These are phyloP conservation scores for Hybognathus amarus DNA, from an alignment of 2,797 vertebrate species.

Conservation along the genomic window DNA sequence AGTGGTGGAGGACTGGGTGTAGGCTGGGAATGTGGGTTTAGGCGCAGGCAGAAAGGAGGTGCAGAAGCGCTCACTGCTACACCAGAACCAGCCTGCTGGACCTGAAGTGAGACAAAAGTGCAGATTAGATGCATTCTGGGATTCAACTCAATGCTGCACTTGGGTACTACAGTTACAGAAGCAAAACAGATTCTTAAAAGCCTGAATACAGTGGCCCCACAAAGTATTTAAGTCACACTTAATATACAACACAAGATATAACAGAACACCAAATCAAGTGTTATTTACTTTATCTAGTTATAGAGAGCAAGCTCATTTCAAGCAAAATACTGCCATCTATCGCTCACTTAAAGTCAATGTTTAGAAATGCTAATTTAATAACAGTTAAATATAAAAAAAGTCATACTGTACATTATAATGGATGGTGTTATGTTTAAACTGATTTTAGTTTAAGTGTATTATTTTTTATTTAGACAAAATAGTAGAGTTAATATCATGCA, in stretches of 20 bases:
- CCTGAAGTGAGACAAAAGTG: conserved; percentile 74
- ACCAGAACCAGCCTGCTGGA: conserved; percentile 89
- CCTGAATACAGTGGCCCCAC: not conserved
- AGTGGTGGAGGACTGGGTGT: conserved; percentile 90
- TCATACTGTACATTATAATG: not conserved
- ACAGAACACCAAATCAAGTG: not conserved
- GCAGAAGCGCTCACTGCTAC: conserved; percentile 82
- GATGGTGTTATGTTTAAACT: not conserved
- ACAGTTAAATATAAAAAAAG: not conserved
- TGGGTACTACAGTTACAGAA: not conserved
- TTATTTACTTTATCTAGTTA: not conserved
- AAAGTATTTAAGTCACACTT: not conserved
- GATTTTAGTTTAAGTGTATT: not conserved
- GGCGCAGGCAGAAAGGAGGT: conserved; percentile 95
- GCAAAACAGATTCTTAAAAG: not conserved
- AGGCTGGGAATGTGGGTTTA: conserved; percentile 98
- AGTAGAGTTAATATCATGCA: not conserved
- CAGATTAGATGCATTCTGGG: conserved; percentile 19
- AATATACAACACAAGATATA: not conserved
- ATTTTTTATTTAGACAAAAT: not conserved
- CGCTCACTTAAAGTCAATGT: not conserved
- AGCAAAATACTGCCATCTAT: not conserved
- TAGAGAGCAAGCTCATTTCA: not conserved
- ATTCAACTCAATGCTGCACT: not conserved
- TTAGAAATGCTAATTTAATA: not conserved